phyloP scores from a whole-genome alignment of 2,797 vertebrate genomes.

The Tokudaia tokunoshimensis region DNA sequence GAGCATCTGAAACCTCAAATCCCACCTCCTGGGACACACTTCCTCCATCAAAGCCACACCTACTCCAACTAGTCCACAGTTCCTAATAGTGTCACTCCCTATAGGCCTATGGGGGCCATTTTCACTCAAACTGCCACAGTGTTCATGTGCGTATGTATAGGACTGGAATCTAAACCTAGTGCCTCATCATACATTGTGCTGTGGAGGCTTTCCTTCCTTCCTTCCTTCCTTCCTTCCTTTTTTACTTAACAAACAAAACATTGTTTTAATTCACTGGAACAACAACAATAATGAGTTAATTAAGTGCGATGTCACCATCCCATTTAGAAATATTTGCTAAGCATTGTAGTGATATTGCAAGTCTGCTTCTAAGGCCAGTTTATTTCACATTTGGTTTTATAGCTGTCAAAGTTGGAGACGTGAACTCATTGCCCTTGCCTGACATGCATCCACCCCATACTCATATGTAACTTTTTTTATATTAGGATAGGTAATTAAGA shows the following conservation, averaged over 20 bases:
- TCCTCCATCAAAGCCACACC: not conserved
- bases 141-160: not conserved
- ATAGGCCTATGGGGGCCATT: not conserved
- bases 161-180: too few species aligned
- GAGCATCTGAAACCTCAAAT: not conserved
- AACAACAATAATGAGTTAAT: constrained; percentile 6
- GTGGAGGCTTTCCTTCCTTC: not conserved
- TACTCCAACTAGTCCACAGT: not conserved
- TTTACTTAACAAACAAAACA: not conserved
- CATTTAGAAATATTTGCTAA: constrained; percentile 41
- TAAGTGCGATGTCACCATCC: not conserved
- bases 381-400: constrained; percentile 2
- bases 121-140: not conserved
- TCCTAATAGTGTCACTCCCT: not conserved
- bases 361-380: not conserved
- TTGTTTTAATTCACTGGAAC: not conserved
- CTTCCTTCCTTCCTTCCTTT: too few species aligned
- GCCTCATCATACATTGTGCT: not conserved
- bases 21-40: not conserved
- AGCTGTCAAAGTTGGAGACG: not conserved
- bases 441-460: not conserved
- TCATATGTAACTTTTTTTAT: not conserved
- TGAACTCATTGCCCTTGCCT: not conserved
- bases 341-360: not conserved
- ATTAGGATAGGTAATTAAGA: not conserved